Evolutionary conservation across 2,797 vertebrate species (phyloP).

Genomic region (Centroberyx gerrardi): DNA sequence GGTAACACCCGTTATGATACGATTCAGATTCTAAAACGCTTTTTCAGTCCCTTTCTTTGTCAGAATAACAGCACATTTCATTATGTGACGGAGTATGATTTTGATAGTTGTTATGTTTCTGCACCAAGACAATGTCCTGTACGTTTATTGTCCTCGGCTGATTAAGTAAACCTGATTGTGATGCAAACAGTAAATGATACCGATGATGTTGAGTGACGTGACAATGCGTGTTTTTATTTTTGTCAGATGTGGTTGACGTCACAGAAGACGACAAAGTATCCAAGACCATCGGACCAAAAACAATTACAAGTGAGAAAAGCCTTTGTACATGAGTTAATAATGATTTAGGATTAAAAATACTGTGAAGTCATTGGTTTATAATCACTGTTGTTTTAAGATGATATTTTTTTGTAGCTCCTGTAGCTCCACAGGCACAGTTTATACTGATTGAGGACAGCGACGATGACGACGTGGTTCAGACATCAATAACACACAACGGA

Average conservation of each 20-base stretch:
- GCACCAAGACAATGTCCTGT: background rate
- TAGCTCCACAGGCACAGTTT: background rate
- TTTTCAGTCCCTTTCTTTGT: too few species aligned
- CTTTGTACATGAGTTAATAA: background rate
- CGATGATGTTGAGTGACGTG: background rate
- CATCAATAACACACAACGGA: background rate
- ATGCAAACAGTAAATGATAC: background rate
- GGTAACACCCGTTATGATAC: slow-evolving; percentile 40
- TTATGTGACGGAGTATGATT: too few species aligned
- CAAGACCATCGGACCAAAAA: rapidly evolving
- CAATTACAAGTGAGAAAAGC: slow-evolving; percentile 32
- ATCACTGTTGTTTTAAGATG: too few species aligned
- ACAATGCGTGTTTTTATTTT: slow-evolving; percentile 4
- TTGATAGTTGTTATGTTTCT: background rate
- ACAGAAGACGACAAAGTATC: slow-evolving; percentile 16
- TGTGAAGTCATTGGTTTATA: too few species aligned
- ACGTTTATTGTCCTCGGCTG: too few species aligned
- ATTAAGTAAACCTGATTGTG: too few species aligned
- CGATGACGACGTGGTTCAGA: slow-evolving; percentile 30
- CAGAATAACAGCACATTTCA: too few species aligned
- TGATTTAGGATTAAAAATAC: background rate
- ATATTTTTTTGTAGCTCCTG: slow-evolving; percentile 25
- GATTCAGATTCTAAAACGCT: background rate
- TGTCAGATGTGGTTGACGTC: slow-evolving; percentile 71
- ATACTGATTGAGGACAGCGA: slow-evolving; percentile 22